Percentiles rank a stretch among this genome's conserved stretches.
phyloP scores from a whole-genome alignment of 2,113 vertebrate species.

The Lonchura striata region DNA sequence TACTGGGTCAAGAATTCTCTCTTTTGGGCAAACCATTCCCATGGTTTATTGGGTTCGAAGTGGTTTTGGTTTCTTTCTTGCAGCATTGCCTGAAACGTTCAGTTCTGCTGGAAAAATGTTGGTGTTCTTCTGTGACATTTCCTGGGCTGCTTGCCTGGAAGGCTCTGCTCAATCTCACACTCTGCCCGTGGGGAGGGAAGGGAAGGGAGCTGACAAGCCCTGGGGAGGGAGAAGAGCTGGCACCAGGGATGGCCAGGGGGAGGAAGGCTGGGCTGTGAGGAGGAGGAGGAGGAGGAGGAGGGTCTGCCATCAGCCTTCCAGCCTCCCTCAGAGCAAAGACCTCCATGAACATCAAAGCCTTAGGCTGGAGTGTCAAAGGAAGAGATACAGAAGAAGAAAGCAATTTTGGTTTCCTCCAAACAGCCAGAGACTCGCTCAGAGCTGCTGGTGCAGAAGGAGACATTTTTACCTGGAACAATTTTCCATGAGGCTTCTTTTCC shows the following conservation, averaged over 20 bases:
- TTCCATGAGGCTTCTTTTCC: background rate
- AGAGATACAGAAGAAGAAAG: background rate
- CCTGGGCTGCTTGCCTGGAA: slow-evolving; percentile 54
- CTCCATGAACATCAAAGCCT: background rate
- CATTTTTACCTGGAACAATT: background rate
- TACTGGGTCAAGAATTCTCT: background rate
- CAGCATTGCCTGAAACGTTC: background rate
- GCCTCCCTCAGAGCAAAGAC: background rate
- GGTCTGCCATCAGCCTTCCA: background rate
- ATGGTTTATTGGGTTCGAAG: background rate
- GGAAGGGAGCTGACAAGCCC: background rate
- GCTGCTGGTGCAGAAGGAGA: background rate
- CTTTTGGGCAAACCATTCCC: background rate
- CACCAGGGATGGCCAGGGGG: rapidly evolving
- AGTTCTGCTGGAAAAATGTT: background rate
- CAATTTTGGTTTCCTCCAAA: background rate
- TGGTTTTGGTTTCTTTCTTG: background rate
- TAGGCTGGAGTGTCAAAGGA: background rate
- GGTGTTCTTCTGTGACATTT: background rate
- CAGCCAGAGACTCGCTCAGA: background rate
- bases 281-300: background rate
- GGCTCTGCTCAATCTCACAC: slow-evolving; percentile 38
- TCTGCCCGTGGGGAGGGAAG: background rate
- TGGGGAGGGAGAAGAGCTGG: background rate
- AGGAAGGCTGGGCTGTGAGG: background rate